Conservation (phyloP, 1,140 invertebrate genomes). For the Scaptomyza montana region DNA sequence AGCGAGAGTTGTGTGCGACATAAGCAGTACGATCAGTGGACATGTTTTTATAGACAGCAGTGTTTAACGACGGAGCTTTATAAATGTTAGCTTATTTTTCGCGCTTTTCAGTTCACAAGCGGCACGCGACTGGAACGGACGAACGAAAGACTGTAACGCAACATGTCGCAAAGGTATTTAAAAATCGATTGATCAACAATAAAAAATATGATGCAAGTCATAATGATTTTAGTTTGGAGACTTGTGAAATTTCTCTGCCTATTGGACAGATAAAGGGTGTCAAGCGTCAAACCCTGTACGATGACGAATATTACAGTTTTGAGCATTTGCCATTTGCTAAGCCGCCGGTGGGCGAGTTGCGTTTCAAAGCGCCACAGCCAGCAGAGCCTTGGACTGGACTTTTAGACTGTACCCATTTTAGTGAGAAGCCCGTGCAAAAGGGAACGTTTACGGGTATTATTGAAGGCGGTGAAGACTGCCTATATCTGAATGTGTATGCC, state of each 20-base stretch:
- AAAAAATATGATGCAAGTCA: background rate
- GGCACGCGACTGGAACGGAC: slow-evolving; percentile 13
- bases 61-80: slow-evolving; percentile 37
- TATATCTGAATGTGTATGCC: slow-evolving; percentile 80
- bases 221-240: slow-evolving; percentile 27
- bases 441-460: slow-evolving; percentile 42
- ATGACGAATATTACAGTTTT: slow-evolving; percentile 83
- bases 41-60: slow-evolving; percentile 8
- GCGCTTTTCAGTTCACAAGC: slow-evolving; percentile 34
- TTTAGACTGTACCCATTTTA: slow-evolving; percentile 56
- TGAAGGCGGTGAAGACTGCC: slow-evolving; percentile 83
- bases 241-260: slow-evolving; percentile 49
- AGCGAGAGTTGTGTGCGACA: background rate
- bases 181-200: background rate
- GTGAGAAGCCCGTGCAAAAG: slow-evolving; percentile 64
- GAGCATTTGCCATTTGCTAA: slow-evolving; percentile 89
- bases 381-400: slow-evolving; percentile 65
- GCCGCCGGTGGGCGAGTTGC: slow-evolving; percentile 88
- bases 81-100: slow-evolving; percentile 3
- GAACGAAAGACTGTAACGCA: background rate
- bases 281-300: slow-evolving; percentile 54
- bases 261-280: slow-evolving; percentile 66
- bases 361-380: slow-evolving; percentile 85
- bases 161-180: slow-evolving; percentile 53
- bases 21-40: background rate